A percentile compares a stretch with the other conserved stretches of the same genome.
Conservation (phyloP, 2,113 vertebrate genomes). For the Peromyscus californicus region DNA sequence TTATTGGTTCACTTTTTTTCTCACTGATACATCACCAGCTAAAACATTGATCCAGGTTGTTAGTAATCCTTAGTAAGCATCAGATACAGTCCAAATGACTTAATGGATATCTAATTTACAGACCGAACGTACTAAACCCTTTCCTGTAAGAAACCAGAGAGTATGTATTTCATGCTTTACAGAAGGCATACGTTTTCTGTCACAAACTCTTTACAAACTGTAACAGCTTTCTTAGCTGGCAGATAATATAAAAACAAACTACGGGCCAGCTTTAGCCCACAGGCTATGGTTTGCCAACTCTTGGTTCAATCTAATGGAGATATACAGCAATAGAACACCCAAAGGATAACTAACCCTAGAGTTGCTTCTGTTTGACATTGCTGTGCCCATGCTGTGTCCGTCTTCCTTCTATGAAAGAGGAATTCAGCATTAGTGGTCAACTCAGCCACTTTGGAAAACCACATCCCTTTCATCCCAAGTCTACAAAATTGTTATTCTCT, state of each 20-base stretch:
- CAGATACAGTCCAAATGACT: background rate
- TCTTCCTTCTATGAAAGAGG: background rate
- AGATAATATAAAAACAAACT: background rate
- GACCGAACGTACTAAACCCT: background rate
- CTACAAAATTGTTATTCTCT: background rate
- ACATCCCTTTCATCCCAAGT: background rate
- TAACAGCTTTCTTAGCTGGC: background rate
- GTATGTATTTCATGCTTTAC: background rate
- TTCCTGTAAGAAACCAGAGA: background rate
- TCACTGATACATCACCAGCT: background rate
- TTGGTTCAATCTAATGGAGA: background rate
- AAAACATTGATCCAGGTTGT: background rate
- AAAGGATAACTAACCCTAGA: background rate
- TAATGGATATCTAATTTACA: background rate
- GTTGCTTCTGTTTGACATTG: background rate
- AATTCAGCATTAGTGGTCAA: background rate
- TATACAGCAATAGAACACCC: background rate
- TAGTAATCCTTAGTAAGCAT: background rate
- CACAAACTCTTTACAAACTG: background rate
- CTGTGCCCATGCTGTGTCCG: background rate
- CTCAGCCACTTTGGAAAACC: background rate
- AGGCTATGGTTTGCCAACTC: background rate
- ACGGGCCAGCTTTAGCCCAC: background rate
- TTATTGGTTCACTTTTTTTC: background rate
- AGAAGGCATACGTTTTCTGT: background rate